Conservation (phyloP, 2,888 invertebrate genomes). For the Harpalus rubripes region DNA sequence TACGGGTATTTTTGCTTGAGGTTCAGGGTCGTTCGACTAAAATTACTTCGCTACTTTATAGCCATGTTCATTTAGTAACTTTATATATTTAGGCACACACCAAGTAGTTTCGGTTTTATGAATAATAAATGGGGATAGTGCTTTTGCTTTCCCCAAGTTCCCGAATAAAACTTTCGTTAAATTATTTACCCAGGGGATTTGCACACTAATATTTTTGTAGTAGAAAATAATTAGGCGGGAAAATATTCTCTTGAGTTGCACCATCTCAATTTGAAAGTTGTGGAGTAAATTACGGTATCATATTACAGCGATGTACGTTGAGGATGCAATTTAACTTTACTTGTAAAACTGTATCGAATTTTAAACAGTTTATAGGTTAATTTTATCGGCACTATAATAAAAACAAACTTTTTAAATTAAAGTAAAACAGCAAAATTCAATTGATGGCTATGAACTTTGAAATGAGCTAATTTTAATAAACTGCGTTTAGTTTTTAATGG, state of each 20-base stretch:
- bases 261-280: constrained; percentile 34
- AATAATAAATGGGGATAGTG: constrained; percentile 62
- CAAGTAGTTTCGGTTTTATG: constrained; percentile 65
- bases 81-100: constrained; percentile 57
- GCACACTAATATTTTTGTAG: neutral
- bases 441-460: neutral
- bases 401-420: neutral
- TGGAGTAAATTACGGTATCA: neutral
- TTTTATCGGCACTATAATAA: neutral
- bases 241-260: neutral
- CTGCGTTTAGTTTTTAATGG: no score
- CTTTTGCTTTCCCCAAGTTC: constrained; percentile 27
- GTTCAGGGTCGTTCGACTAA: constrained; percentile 66
- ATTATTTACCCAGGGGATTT: constrained; percentile 9
- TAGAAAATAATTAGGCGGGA: constrained; percentile 4
- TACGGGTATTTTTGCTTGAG: constrained; percentile 37
- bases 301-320: neutral
- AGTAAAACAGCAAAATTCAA: neutral
- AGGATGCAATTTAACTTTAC: neutral
- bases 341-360: constrained; percentile 12
- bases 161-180: constrained; percentile 47
- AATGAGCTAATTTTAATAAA: no score
- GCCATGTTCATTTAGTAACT: constrained; percentile 65
- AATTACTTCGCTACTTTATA: constrained; percentile 62
- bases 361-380: neutral